A percentile compares a stretch with the other conserved stretches of the same genome.
These are phyloP conservation scores for Mycteria americana DNA, from an alignment of 2,797 vertebrate genomes.

Conservation along the genomic window DNA sequence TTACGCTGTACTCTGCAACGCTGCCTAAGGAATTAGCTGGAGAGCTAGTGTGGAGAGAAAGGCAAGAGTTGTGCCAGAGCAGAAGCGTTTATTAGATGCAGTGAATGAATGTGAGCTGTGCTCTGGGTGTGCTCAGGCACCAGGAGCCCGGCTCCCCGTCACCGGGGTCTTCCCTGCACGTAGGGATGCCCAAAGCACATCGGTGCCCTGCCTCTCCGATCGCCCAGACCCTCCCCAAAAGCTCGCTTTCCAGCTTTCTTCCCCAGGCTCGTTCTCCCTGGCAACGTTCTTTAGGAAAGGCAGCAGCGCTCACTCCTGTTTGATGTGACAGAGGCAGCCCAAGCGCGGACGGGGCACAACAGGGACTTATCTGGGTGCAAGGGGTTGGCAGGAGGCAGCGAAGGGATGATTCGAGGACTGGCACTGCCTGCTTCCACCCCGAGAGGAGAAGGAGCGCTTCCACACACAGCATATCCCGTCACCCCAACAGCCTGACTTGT, in stretches of 20 bases:
- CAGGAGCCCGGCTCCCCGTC: neutral
- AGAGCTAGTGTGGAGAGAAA: neutral
- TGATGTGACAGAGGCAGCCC: neutral
- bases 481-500: conserved; percentile 32
- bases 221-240: neutral
- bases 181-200: neutral
- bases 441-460: conserved; percentile 1
- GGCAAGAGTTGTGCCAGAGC: neutral
- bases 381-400: neutral
- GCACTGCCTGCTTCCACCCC: neutral
- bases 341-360: fast-evolving
- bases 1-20: neutral
- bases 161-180: neutral
- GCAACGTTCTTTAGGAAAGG: neutral
- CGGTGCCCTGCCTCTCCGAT: fast-evolving
- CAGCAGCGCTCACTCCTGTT: neutral
- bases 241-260: neutral
- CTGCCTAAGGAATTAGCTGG: neutral
- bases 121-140: neutral
- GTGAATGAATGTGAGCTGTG: neutral
- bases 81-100: neutral
- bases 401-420: neutral
- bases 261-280: neutral
- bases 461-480: neutral
- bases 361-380: neutral